These are phyloP conservation scores for Achroia grisella DNA, from an alignment of 1,140 invertebrate genomes.

Conservation along the genomic window DNA sequence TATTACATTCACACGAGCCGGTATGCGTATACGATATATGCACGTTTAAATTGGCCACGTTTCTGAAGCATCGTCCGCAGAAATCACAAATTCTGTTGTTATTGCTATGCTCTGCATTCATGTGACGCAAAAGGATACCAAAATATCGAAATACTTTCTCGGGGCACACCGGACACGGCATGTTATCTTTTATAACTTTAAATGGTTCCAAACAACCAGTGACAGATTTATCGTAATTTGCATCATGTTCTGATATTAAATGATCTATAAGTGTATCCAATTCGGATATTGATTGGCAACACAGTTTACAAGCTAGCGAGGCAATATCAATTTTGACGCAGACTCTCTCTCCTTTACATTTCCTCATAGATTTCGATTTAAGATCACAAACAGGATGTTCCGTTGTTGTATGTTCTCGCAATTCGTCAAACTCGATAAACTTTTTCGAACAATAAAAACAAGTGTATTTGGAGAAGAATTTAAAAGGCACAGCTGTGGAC, in stretches of 20 bases:
- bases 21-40: constrained; percentile 47
- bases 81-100: constrained; percentile 55
- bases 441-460: constrained; percentile 58
- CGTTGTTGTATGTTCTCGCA: constrained; percentile 37
- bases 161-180: constrained; percentile 44
- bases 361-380: constrained; percentile 46
- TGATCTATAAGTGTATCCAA: constrained; percentile 45
- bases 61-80: constrained; percentile 49
- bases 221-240: constrained; percentile 41
- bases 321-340: constrained; percentile 51
- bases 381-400: constrained; percentile 55
- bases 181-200: constrained; percentile 47
- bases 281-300: constrained; percentile 26
- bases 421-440: constrained; percentile 47
- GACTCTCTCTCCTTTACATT: constrained; percentile 50
- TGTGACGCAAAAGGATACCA: constrained; percentile 38
- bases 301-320: constrained; percentile 40
- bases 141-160: constrained; percentile 45
- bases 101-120: constrained; percentile 48
- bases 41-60: constrained; percentile 40
- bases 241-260: constrained; percentile 40
- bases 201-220: constrained; percentile 45
- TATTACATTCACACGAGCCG: constrained; percentile 35
- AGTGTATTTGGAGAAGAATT: constrained; percentile 46
- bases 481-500: constrained; percentile 56